phyloP scores from a whole-genome alignment of 2,113 vertebrate species.

The Acanthisitta chloris region DNA sequence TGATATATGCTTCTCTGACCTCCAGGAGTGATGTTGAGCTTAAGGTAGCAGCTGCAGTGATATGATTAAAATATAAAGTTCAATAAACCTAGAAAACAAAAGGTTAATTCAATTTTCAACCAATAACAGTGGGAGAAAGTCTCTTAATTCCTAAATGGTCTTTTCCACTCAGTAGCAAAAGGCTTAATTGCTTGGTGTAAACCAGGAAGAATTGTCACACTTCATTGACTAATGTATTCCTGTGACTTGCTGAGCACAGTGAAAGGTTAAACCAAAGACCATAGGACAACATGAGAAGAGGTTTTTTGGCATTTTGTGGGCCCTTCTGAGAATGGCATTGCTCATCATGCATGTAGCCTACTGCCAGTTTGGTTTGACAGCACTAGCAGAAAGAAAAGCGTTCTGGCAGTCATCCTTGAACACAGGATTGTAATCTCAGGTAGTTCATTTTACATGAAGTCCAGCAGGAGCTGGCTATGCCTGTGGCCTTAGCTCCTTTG shows the following conservation, averaged over 20 bases:
- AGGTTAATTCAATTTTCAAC: not conserved
- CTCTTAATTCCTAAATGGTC: not conserved
- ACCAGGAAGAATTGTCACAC: not conserved
- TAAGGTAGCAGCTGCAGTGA: not conserved
- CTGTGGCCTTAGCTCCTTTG: not conserved
- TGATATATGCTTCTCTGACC: not conserved
- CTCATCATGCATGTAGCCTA: not conserved
- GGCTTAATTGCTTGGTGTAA: not conserved
- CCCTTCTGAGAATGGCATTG: not conserved
- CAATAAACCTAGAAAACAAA: not conserved
- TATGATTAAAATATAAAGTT: constrained; percentile 28
- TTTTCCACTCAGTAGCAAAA: not conserved
- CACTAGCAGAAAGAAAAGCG: not conserved
- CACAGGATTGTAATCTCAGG: not conserved
- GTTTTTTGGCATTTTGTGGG: not conserved
- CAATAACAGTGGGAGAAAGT: not conserved
- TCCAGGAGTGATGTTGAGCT: not conserved
- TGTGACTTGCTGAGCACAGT: not conserved
- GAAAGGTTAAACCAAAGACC: not conserved
- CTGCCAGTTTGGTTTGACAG: not conserved
- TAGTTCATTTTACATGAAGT: not conserved
- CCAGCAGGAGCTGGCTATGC: not conserved
- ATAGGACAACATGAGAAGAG: not conserved
- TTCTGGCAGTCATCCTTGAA: not conserved
- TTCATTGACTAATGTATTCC: not conserved